Base-by-base conservation (phyloP, 2,113 vertebrate genomes). In the Aldabrachelys gigantea region DNA sequence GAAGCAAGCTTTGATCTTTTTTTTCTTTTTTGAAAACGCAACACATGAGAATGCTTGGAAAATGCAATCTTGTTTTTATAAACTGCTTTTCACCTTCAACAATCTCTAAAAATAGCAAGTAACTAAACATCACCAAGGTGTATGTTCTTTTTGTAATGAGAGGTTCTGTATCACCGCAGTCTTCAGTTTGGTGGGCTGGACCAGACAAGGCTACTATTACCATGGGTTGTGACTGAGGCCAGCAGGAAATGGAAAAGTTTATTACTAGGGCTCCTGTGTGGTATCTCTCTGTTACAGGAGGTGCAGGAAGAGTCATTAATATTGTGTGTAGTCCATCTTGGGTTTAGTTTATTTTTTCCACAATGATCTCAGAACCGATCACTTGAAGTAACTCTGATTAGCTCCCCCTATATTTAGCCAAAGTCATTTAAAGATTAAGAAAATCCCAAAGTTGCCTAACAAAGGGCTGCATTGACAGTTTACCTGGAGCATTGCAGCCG, bases 171-270 rank as follows among this genome's bases (percentile, higher is more conserved):
- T 47, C 24, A 75, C 78, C 17, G 17, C 53, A 52, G 50, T 31
- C 80, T 88, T 90, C 54, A 82, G 49, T 38, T 89, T 56, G 31
- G 27, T 35, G 31, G n/a, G 35, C n/a, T 72, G 35, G 31, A 31
- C 14, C 13, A 7, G 52, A 10, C 59, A 56, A 27, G 56, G 56
- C 83, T 59, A 38, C 52, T 44, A 4, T 52, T 8, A 38, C 22
- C 14, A 50, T 47, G 7, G 29, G 82, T 72, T 44, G 47, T 83
- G 87, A 27, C n/a, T 83, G 54, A 8, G 13, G 22, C n/a, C 35
- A 10, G 4, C 54, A 14, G 25, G 0, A 0, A 79, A 7, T 8
- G 2, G 22, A n/a, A 14, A 52, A 31, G 35, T 89, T 35, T n/a
- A 72, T 49, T 82, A 80, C 52, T 35, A 16, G 13, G 25, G 25